Base-by-base conservation (phyloP, 2,888 invertebrate genomes). In the Hofmannophila pseudospretella region DNA sequence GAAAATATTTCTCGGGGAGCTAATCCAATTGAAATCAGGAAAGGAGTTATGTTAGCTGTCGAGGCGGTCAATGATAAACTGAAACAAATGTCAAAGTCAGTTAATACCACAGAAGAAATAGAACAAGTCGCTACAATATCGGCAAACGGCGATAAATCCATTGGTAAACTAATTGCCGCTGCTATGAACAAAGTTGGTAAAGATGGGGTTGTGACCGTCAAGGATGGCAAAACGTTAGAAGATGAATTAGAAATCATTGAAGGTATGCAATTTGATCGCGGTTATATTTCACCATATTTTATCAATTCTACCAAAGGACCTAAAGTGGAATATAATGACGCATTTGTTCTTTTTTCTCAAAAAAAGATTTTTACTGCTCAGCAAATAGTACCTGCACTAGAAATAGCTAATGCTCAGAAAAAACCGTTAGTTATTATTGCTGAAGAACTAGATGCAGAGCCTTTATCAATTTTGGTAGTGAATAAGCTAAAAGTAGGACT, bases 61-160 rank as follows among this genome's bases (percentile, higher is more conserved):
- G 97, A 98, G 25, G 88, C 90, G 27, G 94, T 98, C 20, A 95
- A 95, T 49, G 91, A 92, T 11, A 91, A 95, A 52, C 84, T 99
- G 32, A 96, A 95, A 74, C 73, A 87, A 20, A 90, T 99, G 78
- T 98, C 98, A 0, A 96, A 94, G 60, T 91, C 92, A 10, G 97
- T 99, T 0, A 97, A 92, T 27, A 98, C 98, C 1, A 94, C 97
- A 1, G 97, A 97, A 77, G 99, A 99, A 89, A 98, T 99, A 58
- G 97, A 98, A 30, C 98, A 99, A 87, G 98, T 99, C 14, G 99
- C 99, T 1, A 99, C 98, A 1, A 98, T 99, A 61, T 99, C 99
- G 4, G 99, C 99, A 1, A 99, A 99, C 79, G 99, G 99, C 4
- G 99, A 99, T 75, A 88, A 80, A 45, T 89, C 90, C 1, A 92